A percentile compares a stretch with the other conserved stretches of the same genome.
phyloP scores from a whole-genome alignment of 1,140 invertebrate genomes.

The Thalassaphorura encarpata region DNA sequence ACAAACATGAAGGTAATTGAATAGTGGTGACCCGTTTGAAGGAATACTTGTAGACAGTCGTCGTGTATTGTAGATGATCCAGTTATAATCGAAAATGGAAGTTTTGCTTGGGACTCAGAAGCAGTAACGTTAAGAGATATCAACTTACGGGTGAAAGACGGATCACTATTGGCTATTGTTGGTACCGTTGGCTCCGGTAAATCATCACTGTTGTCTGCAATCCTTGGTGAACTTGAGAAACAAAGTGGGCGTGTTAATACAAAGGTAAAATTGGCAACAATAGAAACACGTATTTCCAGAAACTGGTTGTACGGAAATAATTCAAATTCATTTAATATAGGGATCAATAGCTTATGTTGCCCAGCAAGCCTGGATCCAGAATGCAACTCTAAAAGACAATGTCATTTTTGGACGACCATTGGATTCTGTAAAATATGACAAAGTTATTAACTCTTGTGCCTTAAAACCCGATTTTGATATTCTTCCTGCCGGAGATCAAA shows the following conservation, averaged over 20 bases:
- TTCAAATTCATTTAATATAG: conserved; percentile 36
- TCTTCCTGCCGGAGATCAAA: conserved; percentile 75
- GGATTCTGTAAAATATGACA: conserved; percentile 62
- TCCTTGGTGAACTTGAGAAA: conserved; percentile 48
- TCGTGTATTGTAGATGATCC: conserved; percentile 47
- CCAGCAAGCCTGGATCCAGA: conserved; percentile 92
- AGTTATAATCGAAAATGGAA: conserved; percentile 63
- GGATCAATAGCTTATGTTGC: conserved; percentile 77
- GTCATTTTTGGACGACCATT: conserved; percentile 65
- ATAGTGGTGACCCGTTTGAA: not conserved
- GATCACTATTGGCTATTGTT: conserved; percentile 44
- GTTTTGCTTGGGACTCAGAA: conserved; percentile 54
- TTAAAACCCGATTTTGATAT: conserved; percentile 74
- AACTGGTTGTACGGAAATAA: not conserved
- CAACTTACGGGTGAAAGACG: conserved; percentile 34
- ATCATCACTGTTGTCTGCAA: conserved; percentile 46
- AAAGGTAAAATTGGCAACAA: conserved; percentile 20
- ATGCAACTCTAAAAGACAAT: conserved; percentile 76
- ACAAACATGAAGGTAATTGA: conserved; percentile 27
- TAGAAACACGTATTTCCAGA: not conserved
- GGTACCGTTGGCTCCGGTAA: conserved; percentile 52
- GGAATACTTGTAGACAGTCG: not conserved
- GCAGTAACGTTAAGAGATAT: conserved; percentile 33
- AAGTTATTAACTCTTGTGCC: conserved; percentile 72
- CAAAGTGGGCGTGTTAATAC: conserved; percentile 36